Evolutionary conservation across 2,888 invertebrate genomes (phyloP).

Genomic region (Rhynchonema sp.): DNA sequence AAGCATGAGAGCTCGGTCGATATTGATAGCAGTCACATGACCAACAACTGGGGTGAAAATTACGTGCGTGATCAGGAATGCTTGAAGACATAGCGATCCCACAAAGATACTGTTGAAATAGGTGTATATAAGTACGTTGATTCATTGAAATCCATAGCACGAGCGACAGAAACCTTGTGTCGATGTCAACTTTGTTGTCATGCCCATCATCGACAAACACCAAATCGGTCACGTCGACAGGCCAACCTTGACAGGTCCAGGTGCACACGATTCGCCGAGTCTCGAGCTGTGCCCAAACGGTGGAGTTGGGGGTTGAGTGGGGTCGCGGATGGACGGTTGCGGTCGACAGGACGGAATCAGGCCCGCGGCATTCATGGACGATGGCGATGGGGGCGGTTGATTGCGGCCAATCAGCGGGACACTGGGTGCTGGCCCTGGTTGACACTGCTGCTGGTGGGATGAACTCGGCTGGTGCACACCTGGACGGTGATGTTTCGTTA

Average conservation of each 20-base stretch:
- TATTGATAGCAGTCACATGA: too few relatives aligned
- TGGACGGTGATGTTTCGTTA: not conserved
- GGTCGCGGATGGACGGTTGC: too few relatives aligned
- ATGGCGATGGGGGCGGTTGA: not conserved
- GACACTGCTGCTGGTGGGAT: not conserved
- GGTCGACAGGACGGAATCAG: not conserved
- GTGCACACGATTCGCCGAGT: not conserved
- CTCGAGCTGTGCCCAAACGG: not conserved
- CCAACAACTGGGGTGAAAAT: too few relatives aligned
- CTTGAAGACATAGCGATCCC: too few relatives aligned
- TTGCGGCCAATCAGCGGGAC: not conserved
- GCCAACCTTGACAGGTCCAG: conserved; percentile 1
- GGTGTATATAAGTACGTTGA: too few relatives aligned
- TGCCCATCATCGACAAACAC: too few relatives aligned
- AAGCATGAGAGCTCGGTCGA: too few relatives aligned
- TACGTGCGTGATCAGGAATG: too few relatives aligned
- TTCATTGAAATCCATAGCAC: too few relatives aligned
- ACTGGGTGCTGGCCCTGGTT: not conserved
- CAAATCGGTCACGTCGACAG: not conserved
- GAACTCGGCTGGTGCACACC: not conserved
- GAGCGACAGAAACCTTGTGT: too few relatives aligned
- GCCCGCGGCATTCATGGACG: not conserved
- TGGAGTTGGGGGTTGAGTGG: not conserved
- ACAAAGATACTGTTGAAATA: too few relatives aligned
- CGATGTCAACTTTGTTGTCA: too few relatives aligned